A percentile compares a stretch with the other conserved stretches of the same genome.
Conservation (phyloP, 2,797 vertebrate species). For the Natrix natrix region DNA sequence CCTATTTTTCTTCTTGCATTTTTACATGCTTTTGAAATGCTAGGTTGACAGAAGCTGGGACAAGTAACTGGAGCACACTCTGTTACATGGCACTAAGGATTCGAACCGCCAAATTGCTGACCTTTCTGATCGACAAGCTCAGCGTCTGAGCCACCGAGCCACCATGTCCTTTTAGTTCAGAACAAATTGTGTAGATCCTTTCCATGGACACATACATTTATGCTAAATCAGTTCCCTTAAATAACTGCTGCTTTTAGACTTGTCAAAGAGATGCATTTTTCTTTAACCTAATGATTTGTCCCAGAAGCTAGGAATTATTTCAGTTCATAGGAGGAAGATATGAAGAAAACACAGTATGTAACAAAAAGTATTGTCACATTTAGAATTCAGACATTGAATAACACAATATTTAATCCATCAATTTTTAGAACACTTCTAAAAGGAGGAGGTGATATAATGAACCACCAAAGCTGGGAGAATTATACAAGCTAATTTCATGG, state of each 20-base stretch:
- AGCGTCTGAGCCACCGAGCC: too few relatives aligned
- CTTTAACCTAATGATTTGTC: not conserved
- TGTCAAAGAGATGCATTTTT: not conserved
- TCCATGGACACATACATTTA: not conserved
- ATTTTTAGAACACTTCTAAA: not conserved
- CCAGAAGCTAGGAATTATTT: not conserved
- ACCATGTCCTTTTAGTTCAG: not conserved
- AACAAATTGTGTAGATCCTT: not conserved
- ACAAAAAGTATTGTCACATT: not conserved
- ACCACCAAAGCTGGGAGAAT: not conserved
- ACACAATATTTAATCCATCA: not conserved
- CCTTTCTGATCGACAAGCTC: too few relatives aligned
- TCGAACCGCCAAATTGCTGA: too few relatives aligned
- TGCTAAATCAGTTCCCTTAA: not conserved
- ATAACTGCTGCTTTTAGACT: not conserved
- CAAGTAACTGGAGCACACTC: too few relatives aligned
- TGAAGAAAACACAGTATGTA: not conserved
- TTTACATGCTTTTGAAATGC: too few relatives aligned
- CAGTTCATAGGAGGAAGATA: not conserved
- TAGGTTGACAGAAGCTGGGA: too few relatives aligned
- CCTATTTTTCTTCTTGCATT: too few relatives aligned
- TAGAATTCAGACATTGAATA: not conserved
- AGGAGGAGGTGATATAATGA: not conserved
- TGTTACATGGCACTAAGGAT: too few relatives aligned
- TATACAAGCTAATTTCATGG: slow-evolving; percentile 3